Percentiles rank a stretch among this genome's conserved stretches.
Evolutionary conservation across 2,797 vertebrate species (phyloP).

Genomic region (Anableps anableps): DNA sequence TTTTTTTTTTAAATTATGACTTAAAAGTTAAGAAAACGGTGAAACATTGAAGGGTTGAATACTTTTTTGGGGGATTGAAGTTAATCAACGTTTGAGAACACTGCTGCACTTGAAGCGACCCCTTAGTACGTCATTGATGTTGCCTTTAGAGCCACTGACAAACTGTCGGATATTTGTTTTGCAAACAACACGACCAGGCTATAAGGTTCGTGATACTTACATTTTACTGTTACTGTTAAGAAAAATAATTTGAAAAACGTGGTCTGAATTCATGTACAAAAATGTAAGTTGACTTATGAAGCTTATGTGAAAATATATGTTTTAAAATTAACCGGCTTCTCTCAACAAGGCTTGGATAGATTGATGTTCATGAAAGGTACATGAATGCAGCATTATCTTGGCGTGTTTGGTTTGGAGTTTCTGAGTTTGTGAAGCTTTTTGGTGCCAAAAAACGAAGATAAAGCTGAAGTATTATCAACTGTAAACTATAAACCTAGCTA

Average conservation of each 20-base stretch:
- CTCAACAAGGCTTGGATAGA: rapidly evolving
- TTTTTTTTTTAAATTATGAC: too few species aligned
- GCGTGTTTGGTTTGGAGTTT: not conserved
- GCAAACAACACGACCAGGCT: not conserved
- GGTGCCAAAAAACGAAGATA: not conserved
- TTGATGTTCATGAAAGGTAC: not conserved
- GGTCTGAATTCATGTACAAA: too few species aligned
- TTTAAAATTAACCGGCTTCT: not conserved
- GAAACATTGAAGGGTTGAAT: not conserved
- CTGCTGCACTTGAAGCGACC: conserved; percentile 46
- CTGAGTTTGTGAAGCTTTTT: too few species aligned
- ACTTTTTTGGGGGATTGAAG: not conserved
- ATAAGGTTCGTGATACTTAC: too few species aligned
- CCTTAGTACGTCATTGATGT: not conserved
- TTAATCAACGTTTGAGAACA: conserved; percentile 1
- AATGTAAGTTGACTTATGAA: not conserved
- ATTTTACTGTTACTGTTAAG: not conserved
- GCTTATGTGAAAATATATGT: not conserved
- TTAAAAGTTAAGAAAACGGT: not conserved
- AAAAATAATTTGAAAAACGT: not conserved
- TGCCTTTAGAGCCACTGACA: rapidly evolving
- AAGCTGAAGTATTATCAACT: rapidly evolving
- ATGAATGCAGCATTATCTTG: conserved; percentile 39
- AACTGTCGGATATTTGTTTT: conserved; percentile 9
- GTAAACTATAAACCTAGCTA: not conserved